phyloP scores from a whole-genome alignment of 2,113 vertebrate species.

The Trematomus loennbergii region DNA sequence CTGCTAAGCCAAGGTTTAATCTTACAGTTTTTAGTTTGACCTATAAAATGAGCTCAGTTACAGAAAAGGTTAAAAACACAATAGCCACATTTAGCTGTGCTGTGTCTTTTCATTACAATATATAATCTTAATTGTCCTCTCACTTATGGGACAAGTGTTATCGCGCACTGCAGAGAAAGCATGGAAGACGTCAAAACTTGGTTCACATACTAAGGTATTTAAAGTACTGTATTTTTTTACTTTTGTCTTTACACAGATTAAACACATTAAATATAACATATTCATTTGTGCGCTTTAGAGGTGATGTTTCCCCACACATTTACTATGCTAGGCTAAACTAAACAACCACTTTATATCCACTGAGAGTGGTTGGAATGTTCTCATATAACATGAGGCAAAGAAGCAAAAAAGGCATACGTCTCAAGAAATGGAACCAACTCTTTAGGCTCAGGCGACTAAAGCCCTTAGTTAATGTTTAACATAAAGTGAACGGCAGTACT shows the following conservation, averaged over 20 bases:
- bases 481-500: too few relatives aligned
- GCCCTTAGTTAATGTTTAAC: too few relatives aligned
- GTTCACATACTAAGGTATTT: constrained; percentile 9
- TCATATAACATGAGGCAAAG: neutral
- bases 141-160: constrained; percentile 5
- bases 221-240: neutral
- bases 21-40: constrained; percentile 51
- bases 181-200: neutral
- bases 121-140: constrained; percentile 1
- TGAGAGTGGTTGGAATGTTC: neutral
- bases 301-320: too few relatives aligned
- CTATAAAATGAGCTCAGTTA: constrained; percentile 41
- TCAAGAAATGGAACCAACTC: too few relatives aligned
- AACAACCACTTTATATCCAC: neutral
- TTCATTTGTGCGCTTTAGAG: too few relatives aligned
- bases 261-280: neutral
- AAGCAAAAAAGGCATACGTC: too few relatives aligned
- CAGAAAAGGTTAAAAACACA: constrained; percentile 40
- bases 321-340: neutral
- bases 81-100: constrained; percentile 1
- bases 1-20: constrained; percentile 46
- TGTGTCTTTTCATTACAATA: constrained; percentile 29
- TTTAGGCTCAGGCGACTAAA: too few relatives aligned
- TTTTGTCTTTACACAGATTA: neutral
- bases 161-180: neutral